Evolutionary conservation across 2,797 vertebrate genomes (phyloP).

Genomic region (Sarcophilus harrisii): DNA sequence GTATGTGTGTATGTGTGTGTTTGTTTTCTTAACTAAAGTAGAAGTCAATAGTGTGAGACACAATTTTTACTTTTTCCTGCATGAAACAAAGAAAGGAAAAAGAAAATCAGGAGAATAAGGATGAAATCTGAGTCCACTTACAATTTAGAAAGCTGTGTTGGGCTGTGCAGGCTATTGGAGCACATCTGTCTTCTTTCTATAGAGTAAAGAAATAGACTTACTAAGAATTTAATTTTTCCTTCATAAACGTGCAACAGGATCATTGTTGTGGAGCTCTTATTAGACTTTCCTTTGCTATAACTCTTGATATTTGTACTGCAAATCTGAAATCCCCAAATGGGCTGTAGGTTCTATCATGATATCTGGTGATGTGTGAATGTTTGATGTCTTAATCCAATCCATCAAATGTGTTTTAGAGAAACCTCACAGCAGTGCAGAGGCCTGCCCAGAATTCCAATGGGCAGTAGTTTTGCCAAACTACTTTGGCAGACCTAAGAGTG

Average conservation of each 20-base stretch:
- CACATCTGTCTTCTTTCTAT: conserved; percentile 14
- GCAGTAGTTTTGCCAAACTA: conserved; percentile 65
- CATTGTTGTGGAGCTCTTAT: neutral
- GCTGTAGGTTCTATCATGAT: conserved; percentile 59
- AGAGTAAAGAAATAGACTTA: conserved; percentile 30
- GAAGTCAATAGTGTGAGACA: neutral
- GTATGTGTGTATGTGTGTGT: neutral
- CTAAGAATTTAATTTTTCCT: conserved; percentile 6
- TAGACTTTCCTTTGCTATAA: neutral
- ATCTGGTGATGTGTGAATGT: conserved; percentile 72
- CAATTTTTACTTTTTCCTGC: neutral
- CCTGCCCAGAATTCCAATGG: conserved; percentile 42
- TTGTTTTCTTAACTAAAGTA: neutral
- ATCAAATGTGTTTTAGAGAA: conserved; percentile 73
- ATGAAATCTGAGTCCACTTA: neutral
- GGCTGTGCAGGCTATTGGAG: neutral
- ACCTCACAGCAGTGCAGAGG: conserved; percentile 59
- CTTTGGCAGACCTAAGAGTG: conserved; percentile 77
- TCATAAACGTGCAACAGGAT: conserved; percentile 7
- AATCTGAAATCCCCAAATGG: conserved; percentile 49
- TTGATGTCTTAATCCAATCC: conserved; percentile 69
- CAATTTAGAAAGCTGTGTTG: neutral
- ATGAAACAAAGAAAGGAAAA: neutral
- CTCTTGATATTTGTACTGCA: conserved; percentile 52
- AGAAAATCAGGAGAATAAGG: neutral